Percentiles rank a stretch among this genome's conserved stretches.
Conservation (phyloP, 2,113 vertebrate species). For the Eptesicus fuscus region DNA sequence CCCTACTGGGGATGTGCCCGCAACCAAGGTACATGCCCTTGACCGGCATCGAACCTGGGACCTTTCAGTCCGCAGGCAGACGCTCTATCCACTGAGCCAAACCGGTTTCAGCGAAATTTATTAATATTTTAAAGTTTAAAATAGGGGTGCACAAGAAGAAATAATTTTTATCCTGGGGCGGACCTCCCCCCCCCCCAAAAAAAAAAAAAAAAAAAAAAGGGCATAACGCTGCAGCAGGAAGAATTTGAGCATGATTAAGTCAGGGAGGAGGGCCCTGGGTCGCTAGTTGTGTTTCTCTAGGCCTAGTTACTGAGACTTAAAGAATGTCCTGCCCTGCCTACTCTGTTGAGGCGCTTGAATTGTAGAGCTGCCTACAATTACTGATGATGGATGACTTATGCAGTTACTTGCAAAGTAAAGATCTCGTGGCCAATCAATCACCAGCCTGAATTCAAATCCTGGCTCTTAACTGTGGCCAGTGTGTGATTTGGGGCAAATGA, state of each 20-base stretch:
- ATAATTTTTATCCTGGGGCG: not conserved
- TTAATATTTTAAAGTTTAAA: conserved; percentile 1
- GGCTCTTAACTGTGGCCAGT: not conserved
- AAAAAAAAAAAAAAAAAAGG: not conserved
- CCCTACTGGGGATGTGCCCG: too few relatives aligned
- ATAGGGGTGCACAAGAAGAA: not conserved
- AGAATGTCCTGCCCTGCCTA: not conserved
- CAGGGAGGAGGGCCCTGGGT: not conserved
- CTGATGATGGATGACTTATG: too few relatives aligned
- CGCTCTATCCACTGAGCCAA: too few relatives aligned
- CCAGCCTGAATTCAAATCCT: not conserved
- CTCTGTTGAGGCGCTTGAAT: not conserved
- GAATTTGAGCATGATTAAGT: not conserved
- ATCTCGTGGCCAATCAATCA: not conserved
- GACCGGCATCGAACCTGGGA: too few relatives aligned
- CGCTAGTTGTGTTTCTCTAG: not conserved
- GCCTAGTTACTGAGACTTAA: not conserved
- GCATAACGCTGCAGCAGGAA: not conserved
- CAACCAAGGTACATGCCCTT: too few relatives aligned
- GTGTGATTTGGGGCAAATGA: not conserved
- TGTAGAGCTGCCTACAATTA: too few relatives aligned
- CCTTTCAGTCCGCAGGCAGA: too few relatives aligned
- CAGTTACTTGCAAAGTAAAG: not conserved
- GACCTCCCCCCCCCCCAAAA: fast-evolving
- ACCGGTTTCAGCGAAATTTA: too few relatives aligned